phyloP scores from a whole-genome alignment of 92 coral and sea anemone genomes.

The Muricea muricata region DNA sequence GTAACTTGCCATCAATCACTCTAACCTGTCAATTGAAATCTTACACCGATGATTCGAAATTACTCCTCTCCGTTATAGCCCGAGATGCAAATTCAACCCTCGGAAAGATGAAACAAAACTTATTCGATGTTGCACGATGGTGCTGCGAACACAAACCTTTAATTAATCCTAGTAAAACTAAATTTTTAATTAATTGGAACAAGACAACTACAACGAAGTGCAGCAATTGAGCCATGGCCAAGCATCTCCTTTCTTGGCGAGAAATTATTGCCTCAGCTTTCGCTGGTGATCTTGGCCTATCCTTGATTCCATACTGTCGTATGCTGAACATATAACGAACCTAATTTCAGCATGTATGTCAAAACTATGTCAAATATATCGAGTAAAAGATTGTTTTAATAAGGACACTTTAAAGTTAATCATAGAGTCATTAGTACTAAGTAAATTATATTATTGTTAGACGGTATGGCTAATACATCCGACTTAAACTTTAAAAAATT shows the following conservation, averaged over 20 bases:
- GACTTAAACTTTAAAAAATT: neutral
- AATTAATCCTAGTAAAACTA: too few relatives aligned
- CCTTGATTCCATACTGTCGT: constrained; percentile 47
- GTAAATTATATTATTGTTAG: constrained; percentile 54
- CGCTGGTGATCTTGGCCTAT: constrained; percentile 56
- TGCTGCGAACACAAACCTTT: too few relatives aligned
- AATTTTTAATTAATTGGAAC: neutral
- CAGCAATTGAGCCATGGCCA: neutral
- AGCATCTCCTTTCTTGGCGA: constrained; percentile 29
- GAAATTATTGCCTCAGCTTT: constrained; percentile 21
- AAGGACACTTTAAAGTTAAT: constrained; percentile 43
- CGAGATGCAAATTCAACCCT: neutral
- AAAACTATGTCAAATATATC: constrained; percentile 50
- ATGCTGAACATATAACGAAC: constrained; percentile 40
- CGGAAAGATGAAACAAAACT: neutral
- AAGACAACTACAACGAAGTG: neutral
- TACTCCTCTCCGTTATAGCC: neutral
- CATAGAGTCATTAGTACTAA: constrained; percentile 49
- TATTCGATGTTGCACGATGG: neutral
- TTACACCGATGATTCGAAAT: neutral
- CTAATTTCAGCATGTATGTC: constrained; percentile 48
- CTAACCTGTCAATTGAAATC: neutral
- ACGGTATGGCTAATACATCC: neutral
- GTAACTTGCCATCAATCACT: neutral
- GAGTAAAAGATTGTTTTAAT: constrained; percentile 48